Evolutionary conservation across 2,888 invertebrate genomes (phyloP).

Genomic region (Dicranocentrus wangi): DNA sequence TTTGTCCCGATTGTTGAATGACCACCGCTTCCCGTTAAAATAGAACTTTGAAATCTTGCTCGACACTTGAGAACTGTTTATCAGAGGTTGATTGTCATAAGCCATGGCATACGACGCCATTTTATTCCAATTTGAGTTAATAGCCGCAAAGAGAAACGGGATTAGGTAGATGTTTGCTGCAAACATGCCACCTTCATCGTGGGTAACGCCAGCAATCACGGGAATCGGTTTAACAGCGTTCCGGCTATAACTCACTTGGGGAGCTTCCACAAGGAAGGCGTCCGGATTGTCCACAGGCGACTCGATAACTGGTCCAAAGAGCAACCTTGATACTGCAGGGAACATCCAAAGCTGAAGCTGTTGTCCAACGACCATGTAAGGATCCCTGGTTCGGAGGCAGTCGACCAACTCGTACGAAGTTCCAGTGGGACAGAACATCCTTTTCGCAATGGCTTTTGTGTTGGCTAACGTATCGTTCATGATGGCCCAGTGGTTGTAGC

Average conservation of each 20-base stretch:
- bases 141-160: slow-evolving; percentile 33
- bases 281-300: slow-evolving; percentile 37
- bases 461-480: slow-evolving; percentile 63
- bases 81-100: slow-evolving; percentile 20
- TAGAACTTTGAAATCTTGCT: slow-evolving; percentile 45
- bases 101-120: slow-evolving; percentile 37
- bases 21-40: slow-evolving; percentile 49
- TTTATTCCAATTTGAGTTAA: slow-evolving; percentile 21
- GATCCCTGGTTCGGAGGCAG: slow-evolving; percentile 61
- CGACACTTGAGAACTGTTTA: slow-evolving; percentile 14
- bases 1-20: slow-evolving; percentile 31
- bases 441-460: slow-evolving; percentile 50
- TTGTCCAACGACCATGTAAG: slow-evolving; percentile 62
- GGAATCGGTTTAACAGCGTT: slow-evolving; percentile 53
- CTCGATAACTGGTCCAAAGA: slow-evolving; percentile 62
- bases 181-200: slow-evolving; percentile 64
- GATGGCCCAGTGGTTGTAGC: slow-evolving; percentile 63
- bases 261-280: slow-evolving; percentile 63
- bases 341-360: slow-evolving; percentile 55
- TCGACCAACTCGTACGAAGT: slow-evolving; percentile 49
- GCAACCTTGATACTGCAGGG: slow-evolving; percentile 15
- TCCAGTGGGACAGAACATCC: slow-evolving; percentile 54
- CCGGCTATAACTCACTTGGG: slow-evolving; percentile 52
- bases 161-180: slow-evolving; percentile 39
- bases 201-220: slow-evolving; percentile 55